phyloP scores from a whole-genome alignment of 2,888 invertebrate genomes.

The Pammene fasciana region DNA sequence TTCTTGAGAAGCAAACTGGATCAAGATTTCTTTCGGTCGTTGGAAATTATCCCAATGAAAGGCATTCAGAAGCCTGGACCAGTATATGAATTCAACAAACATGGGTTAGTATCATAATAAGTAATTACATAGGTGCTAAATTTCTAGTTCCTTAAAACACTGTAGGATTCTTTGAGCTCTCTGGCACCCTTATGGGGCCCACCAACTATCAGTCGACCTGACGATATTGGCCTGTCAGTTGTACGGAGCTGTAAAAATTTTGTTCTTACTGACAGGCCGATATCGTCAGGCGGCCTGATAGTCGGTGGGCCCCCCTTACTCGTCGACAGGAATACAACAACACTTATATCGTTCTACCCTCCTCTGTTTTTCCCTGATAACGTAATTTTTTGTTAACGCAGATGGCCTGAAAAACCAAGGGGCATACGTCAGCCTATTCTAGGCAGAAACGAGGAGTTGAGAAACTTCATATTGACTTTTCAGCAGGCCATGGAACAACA shows the following conservation, averaged over 20 bases:
- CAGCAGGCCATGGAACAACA: slow-evolving; percentile 58
- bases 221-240: no score
- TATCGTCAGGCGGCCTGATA: no score
- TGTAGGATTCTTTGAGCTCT: no score
- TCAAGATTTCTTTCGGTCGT: slow-evolving; percentile 82
- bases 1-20: slow-evolving; percentile 86
- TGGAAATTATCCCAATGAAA: slow-evolving; percentile 82
- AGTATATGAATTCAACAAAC: slow-evolving; percentile 83
- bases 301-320: no score
- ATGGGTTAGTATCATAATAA: slow-evolving; percentile 50
- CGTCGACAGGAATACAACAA: no score
- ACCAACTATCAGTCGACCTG: no score
- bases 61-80: slow-evolving; percentile 85
- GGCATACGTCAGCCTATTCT: slow-evolving; percentile 71
- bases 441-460: slow-evolving; percentile 76
- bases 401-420: slow-evolving; percentile 52
- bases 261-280: no score
- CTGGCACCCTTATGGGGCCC: no score
- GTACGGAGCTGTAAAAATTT: no score
- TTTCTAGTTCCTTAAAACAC: neutral
- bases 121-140: no score
- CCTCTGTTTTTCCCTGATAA: neutral
- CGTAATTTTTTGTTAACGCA: slow-evolving; percentile 34
- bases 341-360: no score
- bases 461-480: slow-evolving; percentile 52